These are phyloP conservation scores for Psilanteris sp. DNA, from an alignment of 1,140 invertebrate genomes.

Conservation along the genomic window DNA sequence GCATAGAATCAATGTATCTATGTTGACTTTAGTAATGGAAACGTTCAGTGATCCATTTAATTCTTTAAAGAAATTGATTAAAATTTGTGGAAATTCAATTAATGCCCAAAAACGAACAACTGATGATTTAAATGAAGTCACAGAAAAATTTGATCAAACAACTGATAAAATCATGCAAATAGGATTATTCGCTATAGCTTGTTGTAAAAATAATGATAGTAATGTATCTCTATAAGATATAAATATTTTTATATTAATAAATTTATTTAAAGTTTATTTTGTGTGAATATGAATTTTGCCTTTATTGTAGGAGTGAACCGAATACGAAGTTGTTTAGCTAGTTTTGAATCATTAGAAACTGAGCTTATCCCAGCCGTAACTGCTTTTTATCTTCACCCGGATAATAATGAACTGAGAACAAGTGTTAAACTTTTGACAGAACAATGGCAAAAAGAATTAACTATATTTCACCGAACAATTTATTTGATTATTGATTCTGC, in stretches of 20 bases:
- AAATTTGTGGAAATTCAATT: conserved; percentile 73
- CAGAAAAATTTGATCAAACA: conserved; percentile 84
- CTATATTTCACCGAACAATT: conserved; percentile 80
- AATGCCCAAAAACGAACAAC: conserved; percentile 66
- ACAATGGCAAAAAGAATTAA: conserved; percentile 82
- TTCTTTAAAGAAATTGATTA: conserved; percentile 73
- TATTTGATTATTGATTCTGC: conserved; percentile 84
- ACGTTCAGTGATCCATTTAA: conserved; percentile 75
- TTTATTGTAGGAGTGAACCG: conserved; percentile 79
- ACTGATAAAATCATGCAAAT: conserved; percentile 84
- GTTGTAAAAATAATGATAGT: conserved; percentile 83
- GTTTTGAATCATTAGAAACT: conserved; percentile 83
- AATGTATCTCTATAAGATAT: conserved; percentile 35
- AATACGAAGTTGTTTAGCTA: conserved; percentile 83
- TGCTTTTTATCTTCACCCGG: conserved; percentile 76
- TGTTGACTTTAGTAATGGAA: conserved; percentile 76
- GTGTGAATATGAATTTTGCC: no score
- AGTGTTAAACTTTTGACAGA: conserved; percentile 79
- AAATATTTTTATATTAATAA: no score
- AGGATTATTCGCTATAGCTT: conserved; percentile 84
- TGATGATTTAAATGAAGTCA: conserved; percentile 70
- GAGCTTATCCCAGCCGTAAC: conserved; percentile 83
- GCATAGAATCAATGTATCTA: conserved; percentile 75
- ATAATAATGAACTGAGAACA: conserved; percentile 72
- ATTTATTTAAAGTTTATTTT: no score